Percentiles rank a stretch among this genome's conserved stretches.
Evolutionary conservation across 2,888 invertebrate species (phyloP).

Genomic region (Eilema sororculum): DNA sequence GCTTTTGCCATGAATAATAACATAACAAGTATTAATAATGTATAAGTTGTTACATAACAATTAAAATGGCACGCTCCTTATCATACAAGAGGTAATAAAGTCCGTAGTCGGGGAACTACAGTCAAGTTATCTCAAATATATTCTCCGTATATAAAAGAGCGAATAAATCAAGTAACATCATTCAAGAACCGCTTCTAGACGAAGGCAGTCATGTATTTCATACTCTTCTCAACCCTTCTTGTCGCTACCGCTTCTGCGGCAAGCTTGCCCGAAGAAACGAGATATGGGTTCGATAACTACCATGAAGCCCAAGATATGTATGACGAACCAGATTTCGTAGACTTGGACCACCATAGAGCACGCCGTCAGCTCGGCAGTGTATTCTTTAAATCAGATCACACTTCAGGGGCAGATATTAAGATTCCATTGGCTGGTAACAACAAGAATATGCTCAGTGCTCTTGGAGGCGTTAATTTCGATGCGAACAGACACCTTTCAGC

Average conservation of each 20-base stretch:
- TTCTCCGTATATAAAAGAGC: conserved; percentile 17
- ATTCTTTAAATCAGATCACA: conserved; percentile 54
- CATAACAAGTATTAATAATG: neutral
- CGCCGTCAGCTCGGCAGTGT: conserved; percentile 51
- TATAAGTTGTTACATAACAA: neutral
- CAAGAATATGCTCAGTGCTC: conserved; percentile 58
- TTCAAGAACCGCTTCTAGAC: conserved; percentile 14
- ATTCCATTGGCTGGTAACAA: conserved; percentile 57
- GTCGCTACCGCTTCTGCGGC: conserved; percentile 28
- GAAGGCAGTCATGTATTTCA: conserved; percentile 27
- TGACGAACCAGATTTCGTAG: neutral
- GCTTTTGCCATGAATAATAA: neutral
- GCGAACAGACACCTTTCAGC: conserved; percentile 40
- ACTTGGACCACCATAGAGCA: conserved; percentile 28
- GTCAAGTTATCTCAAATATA: conserved; percentile 9
- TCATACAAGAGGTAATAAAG: conserved; percentile 2
- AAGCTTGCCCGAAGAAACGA: neutral
- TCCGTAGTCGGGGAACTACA: conserved; percentile 20
- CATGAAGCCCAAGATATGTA: neutral
- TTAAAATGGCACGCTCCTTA: neutral
- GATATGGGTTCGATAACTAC: neutral
- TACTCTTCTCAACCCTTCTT: conserved; percentile 23
- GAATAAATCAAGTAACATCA: conserved; percentile 17
- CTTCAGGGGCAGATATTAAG: conserved; percentile 44
- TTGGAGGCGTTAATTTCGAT: conserved; percentile 51